These are phyloP conservation scores for Lysandra coridon DNA, from an alignment of 2,888 invertebrate species.

Conservation along the genomic window DNA sequence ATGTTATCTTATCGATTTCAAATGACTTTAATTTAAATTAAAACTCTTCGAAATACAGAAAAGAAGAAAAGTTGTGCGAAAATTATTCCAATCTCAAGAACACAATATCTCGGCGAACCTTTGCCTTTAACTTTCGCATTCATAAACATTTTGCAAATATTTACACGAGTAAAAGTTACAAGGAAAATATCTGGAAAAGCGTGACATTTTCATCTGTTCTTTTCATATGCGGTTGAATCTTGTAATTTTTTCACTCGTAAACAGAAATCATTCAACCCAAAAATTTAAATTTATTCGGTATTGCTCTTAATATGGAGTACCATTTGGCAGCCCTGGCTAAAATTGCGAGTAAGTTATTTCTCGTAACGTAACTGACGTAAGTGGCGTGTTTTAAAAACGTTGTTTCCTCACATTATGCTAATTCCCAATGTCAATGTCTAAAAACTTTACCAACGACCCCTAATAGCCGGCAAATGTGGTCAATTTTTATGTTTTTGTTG, in stretches of 20 bases:
- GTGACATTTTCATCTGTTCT: background rate
- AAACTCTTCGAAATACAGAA: background rate
- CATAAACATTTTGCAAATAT: constrained; percentile 4
- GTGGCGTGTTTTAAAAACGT: constrained; percentile 31
- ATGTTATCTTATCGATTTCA: constrained; percentile 1
- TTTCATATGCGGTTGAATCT: background rate
- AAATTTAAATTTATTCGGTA: too few species aligned
- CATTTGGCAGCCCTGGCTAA: background rate
- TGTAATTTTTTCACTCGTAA: background rate
- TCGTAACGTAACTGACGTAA: background rate
- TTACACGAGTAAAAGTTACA: constrained; percentile 11
- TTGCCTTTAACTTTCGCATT: background rate
- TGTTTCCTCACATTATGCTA: constrained; percentile 34
- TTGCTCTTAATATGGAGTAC: background rate
- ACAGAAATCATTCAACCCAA: background rate
- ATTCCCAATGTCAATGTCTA: constrained; percentile 36
- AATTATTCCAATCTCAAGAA: background rate
- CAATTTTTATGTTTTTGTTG: constrained; percentile 25
- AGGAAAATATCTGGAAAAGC: background rate
- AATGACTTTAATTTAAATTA: background rate
- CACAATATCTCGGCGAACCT: background rate
- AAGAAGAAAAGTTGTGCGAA: background rate
- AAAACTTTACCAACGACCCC: constrained; percentile 30
- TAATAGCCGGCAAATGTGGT: constrained; percentile 23
- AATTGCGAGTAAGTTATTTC: background rate